phyloP scores from a whole-genome alignment of 2,113 vertebrate species.

The Salvelinus alpinus region DNA sequence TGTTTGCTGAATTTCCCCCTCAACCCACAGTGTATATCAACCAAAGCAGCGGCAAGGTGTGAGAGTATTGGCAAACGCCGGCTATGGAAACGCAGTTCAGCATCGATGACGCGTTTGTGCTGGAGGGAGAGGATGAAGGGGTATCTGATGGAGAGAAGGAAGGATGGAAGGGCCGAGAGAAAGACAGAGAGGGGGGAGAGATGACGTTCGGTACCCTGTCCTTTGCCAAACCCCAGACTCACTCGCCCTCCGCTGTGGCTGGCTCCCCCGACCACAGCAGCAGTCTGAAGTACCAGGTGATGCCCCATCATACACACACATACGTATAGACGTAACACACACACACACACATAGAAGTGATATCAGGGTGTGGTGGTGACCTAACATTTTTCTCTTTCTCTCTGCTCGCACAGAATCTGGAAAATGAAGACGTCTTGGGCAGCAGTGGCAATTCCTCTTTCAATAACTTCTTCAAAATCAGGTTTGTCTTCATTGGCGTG shows the following conservation, averaged over 20 bases:
- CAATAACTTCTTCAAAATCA: slow-evolving; percentile 81
- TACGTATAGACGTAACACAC: too few relatives aligned
- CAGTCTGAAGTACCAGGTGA: slow-evolving; percentile 75
- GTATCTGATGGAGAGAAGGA: slow-evolving; percentile 60
- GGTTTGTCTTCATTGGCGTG: slow-evolving; percentile 45
- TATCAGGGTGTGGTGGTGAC: not conserved
- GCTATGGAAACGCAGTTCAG: slow-evolving; percentile 75
- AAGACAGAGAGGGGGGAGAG: slow-evolving; percentile 68
- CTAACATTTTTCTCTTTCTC: not conserved
- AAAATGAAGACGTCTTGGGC: slow-evolving; percentile 80
- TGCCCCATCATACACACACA: too few relatives aligned
- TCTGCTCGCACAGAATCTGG: slow-evolving; percentile 76
- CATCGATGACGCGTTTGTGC: slow-evolving; percentile 76
- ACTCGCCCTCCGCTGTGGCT: slow-evolving; percentile 41
- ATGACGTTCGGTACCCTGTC: slow-evolving; percentile 74
- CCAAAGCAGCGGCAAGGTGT: slow-evolving; percentile 31
- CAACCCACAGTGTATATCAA: slow-evolving; percentile 52
- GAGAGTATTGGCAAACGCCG: slow-evolving; percentile 38
- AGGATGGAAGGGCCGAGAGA: slow-evolving; percentile 64
- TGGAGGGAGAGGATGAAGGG: slow-evolving; percentile 76
- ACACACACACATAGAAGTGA: too few relatives aligned
- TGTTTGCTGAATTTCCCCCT: not conserved
- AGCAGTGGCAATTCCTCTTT: slow-evolving; percentile 73
- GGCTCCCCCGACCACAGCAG: slow-evolving; percentile 71
- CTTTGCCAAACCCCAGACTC: slow-evolving; percentile 73